phyloP scores from a whole-genome alignment of 2,888 invertebrate species.

The Nomada fucata region DNA sequence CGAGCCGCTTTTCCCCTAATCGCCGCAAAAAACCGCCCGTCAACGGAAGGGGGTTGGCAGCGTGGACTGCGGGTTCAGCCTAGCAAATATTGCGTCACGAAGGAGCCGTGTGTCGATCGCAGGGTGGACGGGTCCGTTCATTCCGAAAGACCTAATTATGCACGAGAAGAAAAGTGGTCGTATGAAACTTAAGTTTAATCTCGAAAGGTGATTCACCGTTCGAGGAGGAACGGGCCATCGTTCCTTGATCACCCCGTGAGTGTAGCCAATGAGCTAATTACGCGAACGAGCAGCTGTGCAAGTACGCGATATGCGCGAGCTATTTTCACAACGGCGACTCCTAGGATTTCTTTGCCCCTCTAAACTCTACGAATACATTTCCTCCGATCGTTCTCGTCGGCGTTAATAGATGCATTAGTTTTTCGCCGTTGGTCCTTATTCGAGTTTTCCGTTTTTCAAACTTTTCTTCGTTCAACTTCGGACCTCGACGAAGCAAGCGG shows the following conservation, averaged over 20 bases:
- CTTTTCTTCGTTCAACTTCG: not conserved
- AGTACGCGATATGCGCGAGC: not conserved
- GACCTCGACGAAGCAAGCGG: not conserved
- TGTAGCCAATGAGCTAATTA: slow-evolving; percentile 47
- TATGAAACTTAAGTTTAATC: slow-evolving; percentile 44
- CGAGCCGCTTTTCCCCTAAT: slow-evolving; percentile 7
- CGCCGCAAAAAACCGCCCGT: not conserved
- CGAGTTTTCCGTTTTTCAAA: not conserved
- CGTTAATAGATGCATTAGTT: slow-evolving; percentile 33
- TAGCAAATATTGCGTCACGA: slow-evolving; percentile 4
- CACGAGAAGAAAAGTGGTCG: slow-evolving; percentile 13
- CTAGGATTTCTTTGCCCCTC: not conserved
- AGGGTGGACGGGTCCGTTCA: slow-evolving; percentile 33
- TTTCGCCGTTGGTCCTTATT: not conserved
- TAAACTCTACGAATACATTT: not conserved
- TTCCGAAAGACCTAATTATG: slow-evolving; percentile 42
- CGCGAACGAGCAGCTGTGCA: not conserved
- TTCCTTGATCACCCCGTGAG: slow-evolving; percentile 28
- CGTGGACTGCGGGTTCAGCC: slow-evolving; percentile 4
- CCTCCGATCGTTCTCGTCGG: not conserved
- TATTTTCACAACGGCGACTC: slow-evolving; percentile 17
- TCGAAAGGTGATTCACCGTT: slow-evolving; percentile 16
- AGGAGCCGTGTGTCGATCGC: slow-evolving; percentile 14
- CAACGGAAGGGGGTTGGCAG: not conserved
- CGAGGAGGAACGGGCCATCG: slow-evolving; percentile 21